A percentile compares a stretch with the other conserved stretches of the same genome.
Conservation (phyloP, 2,113 vertebrate genomes). For the Chloebia gouldiae region DNA sequence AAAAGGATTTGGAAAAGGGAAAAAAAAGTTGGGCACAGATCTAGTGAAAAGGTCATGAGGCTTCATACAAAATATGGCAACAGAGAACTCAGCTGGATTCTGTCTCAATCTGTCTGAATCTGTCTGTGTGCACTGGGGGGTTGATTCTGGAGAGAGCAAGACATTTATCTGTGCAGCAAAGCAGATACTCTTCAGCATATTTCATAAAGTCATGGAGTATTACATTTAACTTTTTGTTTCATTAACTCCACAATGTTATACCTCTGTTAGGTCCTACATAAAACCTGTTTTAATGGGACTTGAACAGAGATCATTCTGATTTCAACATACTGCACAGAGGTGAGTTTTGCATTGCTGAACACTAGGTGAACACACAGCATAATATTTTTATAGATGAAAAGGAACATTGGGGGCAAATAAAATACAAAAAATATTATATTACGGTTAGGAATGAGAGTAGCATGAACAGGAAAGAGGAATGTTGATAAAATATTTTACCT, state of each 20-base stretch:
- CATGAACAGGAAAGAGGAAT: neutral
- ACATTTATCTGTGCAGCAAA: neutral
- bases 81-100: neutral
- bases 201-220: neutral
- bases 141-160: neutral
- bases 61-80: neutral
- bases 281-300: neutral
- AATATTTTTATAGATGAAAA: neutral
- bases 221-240: neutral
- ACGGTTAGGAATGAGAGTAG: neutral
- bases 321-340: neutral
- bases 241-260: neutral
- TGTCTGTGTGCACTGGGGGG: neutral
- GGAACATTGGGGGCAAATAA: neutral
- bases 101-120: neutral
- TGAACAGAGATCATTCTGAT: neutral
- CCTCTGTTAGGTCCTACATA: neutral
- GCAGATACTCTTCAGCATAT: neutral
- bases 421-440: neutral
- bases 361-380: neutral
- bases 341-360: neutral
- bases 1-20: neutral
- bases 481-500: slow-evolving; percentile 75
- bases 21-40: neutral
- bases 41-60: neutral